Conservation (phyloP, 2,888 invertebrate species). For the Orgyia antiqua region DNA sequence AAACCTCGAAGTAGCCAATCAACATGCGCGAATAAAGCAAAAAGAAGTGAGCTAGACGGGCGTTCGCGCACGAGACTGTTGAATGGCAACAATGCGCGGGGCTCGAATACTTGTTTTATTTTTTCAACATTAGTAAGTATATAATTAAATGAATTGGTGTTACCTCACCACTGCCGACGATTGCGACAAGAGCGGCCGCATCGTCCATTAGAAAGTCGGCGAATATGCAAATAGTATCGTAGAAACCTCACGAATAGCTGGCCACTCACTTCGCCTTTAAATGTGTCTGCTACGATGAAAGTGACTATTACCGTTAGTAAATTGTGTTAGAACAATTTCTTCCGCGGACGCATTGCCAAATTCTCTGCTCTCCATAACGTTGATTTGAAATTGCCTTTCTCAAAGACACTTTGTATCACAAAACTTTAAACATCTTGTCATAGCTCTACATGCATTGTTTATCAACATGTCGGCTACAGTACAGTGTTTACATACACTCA, state of each 20-base stretch:
- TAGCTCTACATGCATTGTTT: constrained; percentile 49
- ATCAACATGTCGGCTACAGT: constrained; percentile 47
- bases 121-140: constrained; percentile 47
- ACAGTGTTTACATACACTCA: constrained; percentile 40
- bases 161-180: constrained; percentile 69
- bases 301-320: constrained; percentile 73
- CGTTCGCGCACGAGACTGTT: constrained; percentile 38
- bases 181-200: constrained; percentile 74
- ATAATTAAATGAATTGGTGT: constrained; percentile 73
- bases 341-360: constrained; percentile 50
- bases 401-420: constrained; percentile 30
- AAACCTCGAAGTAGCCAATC: constrained; percentile 40
- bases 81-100: constrained; percentile 57
- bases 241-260: constrained; percentile 78
- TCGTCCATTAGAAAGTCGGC: constrained; percentile 78
- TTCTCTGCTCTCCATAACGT: constrained; percentile 27
- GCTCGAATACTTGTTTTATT: constrained; percentile 56
- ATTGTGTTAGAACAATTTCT: constrained; percentile 69
- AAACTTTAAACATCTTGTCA: constrained; percentile 43
- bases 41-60: constrained; percentile 43
- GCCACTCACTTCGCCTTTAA: constrained; percentile 74
- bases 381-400: constrained; percentile 26
- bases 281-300: constrained; percentile 75
- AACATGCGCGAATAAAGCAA: constrained; percentile 37
- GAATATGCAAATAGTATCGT: constrained; percentile 78